Percentiles rank a stretch among this genome's conserved stretches.
Evolutionary conservation across 2,888 invertebrate species (phyloP).

Genomic region (Spatulosminthurus flaviceps): DNA sequence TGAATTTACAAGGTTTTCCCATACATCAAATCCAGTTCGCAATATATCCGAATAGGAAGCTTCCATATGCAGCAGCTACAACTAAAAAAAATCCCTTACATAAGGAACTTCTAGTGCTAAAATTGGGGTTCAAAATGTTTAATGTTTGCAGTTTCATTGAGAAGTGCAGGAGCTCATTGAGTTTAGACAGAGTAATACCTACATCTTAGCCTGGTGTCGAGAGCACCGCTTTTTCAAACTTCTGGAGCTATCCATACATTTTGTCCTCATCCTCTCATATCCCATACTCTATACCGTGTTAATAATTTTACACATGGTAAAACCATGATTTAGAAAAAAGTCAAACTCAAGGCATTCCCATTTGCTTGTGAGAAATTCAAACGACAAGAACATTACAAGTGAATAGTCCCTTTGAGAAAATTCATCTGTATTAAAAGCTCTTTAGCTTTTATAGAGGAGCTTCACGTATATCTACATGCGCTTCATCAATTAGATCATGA

Average conservation of each 20-base stretch:
- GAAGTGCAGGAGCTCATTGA: neutral
- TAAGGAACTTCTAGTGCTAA: too few species aligned
- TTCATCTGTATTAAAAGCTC: neutral
- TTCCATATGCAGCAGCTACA: too few species aligned
- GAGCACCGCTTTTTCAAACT: neutral
- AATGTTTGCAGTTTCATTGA: constrained; percentile 12
- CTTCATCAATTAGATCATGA: constrained; percentile 11
- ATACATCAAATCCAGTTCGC: too few species aligned
- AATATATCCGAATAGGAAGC: too few species aligned
- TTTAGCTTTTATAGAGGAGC: neutral
- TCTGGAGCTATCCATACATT: neutral
- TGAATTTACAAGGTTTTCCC: too few species aligned
- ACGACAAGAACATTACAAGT: neutral
- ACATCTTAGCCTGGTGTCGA: neutral
- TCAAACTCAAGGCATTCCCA: neutral
- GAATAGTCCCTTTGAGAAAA: neutral
- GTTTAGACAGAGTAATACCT: constrained; percentile 6
- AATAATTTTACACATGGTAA: too few species aligned
- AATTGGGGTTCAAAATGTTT: neutral
- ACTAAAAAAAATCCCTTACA: too few species aligned
- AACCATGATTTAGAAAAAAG: too few species aligned
- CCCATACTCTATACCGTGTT: too few species aligned
- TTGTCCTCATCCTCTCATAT: neutral
- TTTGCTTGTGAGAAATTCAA: neutral
- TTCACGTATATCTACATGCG: neutral